phyloP scores from a whole-genome alignment of 2,888 invertebrate genomes.

The Caenorhabditis japonica region DNA sequence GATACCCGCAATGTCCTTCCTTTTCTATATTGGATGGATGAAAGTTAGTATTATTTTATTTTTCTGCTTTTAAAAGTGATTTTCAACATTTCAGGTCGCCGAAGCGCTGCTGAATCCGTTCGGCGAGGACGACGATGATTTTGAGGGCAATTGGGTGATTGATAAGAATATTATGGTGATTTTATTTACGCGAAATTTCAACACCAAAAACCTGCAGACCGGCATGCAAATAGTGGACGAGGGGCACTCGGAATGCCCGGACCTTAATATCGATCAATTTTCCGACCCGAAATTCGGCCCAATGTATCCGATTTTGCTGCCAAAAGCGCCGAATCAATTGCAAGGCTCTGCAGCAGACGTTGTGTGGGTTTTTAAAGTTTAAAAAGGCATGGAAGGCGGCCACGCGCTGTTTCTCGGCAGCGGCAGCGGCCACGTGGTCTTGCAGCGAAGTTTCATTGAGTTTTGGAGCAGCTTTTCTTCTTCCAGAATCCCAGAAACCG shows the following conservation, averaged over 20 bases:
- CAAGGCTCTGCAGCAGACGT: constrained; percentile 58
- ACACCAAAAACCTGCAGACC: constrained; percentile 50
- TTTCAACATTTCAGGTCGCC: constrained; percentile 65
- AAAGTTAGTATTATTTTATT: constrained; percentile 51
- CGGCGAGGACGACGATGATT: constrained; percentile 75
- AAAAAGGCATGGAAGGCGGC: too few species aligned
- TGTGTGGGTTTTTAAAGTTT: constrained; percentile 29
- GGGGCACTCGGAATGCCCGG: constrained; percentile 47
- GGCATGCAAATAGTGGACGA: constrained; percentile 64
- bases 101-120: constrained; percentile 74
- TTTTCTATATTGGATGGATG: constrained; percentile 67
- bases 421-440: not conserved
- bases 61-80: constrained; percentile 27
- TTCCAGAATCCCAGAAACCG: constrained; percentile 23
- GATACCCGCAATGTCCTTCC: constrained; percentile 67
- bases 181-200: not conserved
- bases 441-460: not conserved
- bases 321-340: constrained; percentile 16
- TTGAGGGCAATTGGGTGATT: constrained; percentile 68
- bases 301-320: constrained; percentile 30
- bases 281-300: constrained; percentile 48
- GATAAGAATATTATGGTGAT: constrained; percentile 66
- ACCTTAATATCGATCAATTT: constrained; percentile 56
- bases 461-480: not conserved
- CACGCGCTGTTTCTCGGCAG: too few species aligned